These are phyloP conservation scores for Elaeidobius kamerunicus DNA, from an alignment of 2,888 invertebrate species.

Conservation along the genomic window DNA sequence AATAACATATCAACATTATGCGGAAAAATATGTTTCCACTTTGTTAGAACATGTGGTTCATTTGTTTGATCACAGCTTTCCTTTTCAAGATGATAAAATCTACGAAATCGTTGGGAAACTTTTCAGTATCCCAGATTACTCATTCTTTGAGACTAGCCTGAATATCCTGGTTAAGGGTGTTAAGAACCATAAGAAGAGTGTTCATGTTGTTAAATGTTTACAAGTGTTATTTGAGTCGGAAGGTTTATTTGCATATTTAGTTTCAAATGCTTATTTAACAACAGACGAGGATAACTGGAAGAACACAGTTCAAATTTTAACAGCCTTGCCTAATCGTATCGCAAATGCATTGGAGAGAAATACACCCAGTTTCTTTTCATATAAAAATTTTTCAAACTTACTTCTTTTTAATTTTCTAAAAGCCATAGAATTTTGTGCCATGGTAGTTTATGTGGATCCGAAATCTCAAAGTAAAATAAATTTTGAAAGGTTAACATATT, in stretches of 20 bases:
- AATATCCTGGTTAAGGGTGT: constrained; percentile 52
- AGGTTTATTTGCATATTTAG: constrained; percentile 53
- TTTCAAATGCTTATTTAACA: constrained; percentile 25
- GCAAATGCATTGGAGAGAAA: constrained; percentile 63
- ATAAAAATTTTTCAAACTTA: constrained; percentile 57
- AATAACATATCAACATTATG: constrained; percentile 45
- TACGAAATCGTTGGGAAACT: constrained; percentile 50
- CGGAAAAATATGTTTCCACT: constrained; percentile 51
- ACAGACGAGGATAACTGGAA: constrained; percentile 37
- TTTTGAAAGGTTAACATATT: constrained; percentile 35
- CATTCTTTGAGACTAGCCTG: constrained; percentile 52
- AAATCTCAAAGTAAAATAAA: constrained; percentile 43
- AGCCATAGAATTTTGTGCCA: constrained; percentile 59
- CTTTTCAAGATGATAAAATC: constrained; percentile 47
- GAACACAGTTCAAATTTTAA: constrained; percentile 58
- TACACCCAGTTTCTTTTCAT: constrained; percentile 57
- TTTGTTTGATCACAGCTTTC: constrained; percentile 59
- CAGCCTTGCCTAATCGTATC: constrained; percentile 66
- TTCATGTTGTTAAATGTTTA: constrained; percentile 48
- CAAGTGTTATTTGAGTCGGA: constrained; percentile 57
- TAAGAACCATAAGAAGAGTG: constrained; percentile 46
- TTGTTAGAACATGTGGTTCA: constrained; percentile 53
- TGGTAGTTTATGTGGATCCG: constrained; percentile 43
- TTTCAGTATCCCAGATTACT: constrained; percentile 56
- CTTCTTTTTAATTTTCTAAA: constrained; percentile 61